Evolutionary conservation across 1,140 invertebrate species (phyloP).

Genomic region (Drosophila trapezifrons): DNA sequence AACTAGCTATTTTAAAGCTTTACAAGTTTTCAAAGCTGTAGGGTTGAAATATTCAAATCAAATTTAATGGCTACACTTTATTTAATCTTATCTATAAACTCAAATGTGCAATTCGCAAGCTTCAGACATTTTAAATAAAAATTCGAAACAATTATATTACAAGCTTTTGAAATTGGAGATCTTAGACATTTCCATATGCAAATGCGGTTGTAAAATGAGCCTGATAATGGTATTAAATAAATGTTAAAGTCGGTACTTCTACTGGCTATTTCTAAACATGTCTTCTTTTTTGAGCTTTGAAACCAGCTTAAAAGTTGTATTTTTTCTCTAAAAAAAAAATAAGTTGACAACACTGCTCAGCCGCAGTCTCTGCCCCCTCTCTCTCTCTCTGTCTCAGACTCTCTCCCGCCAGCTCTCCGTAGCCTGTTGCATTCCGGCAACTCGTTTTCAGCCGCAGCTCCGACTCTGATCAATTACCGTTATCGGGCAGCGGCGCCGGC

Average conservation of each 20-base stretch:
- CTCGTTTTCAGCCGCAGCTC: conserved; percentile 61
- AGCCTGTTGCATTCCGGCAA: conserved; percentile 69
- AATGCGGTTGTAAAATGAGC: too few species aligned
- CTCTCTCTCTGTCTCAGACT: neutral
- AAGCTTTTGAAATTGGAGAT: too few species aligned
- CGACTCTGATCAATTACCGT: conserved; percentile 65
- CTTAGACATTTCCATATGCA: too few species aligned
- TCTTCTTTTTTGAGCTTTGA: neutral
- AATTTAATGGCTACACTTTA: too few species aligned
- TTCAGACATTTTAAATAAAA: too few species aligned
- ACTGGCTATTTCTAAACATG: neutral
- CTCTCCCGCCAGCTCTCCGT: neutral
- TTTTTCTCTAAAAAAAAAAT: neutral
- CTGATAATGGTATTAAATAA: too few species aligned
- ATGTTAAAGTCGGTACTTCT: neutral
- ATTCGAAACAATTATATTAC: too few species aligned
- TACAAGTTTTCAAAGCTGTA: neutral
- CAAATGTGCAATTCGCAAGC: too few species aligned
- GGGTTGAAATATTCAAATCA: too few species aligned
- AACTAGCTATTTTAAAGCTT: neutral
- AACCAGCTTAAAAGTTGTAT: neutral
- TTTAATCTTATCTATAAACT: too few species aligned
- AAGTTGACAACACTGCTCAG: conserved; percentile 8
- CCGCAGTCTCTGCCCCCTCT: neutral
- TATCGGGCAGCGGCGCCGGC: conserved; percentile 54